A percentile compares a stretch with the other conserved stretches of the same genome.
These are phyloP conservation scores for Eupelmus urozonus DNA, from an alignment of 2,888 invertebrate species.

Conservation along the genomic window DNA sequence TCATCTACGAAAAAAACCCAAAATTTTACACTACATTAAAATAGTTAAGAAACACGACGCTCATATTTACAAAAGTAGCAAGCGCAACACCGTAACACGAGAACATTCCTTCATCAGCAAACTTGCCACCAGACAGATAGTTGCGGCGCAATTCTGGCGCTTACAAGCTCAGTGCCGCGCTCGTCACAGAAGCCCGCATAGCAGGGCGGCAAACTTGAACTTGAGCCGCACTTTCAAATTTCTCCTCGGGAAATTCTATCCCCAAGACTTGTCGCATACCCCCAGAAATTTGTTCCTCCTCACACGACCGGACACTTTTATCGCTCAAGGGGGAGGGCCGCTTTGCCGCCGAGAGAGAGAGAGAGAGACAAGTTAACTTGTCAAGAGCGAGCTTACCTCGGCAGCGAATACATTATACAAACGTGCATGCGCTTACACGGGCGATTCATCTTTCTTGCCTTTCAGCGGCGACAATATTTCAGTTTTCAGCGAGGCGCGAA, in stretches of 20 bases:
- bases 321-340: slow-evolving; percentile 27
- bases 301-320: slow-evolving; percentile 43
- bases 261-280: not conserved
- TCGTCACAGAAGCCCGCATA: not conserved
- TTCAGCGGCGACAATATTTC: no score
- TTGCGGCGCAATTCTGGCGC: no score
- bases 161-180: not conserved
- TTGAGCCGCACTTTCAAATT: slow-evolving; percentile 35
- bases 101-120: not conserved
- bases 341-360: no score
- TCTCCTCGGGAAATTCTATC: slow-evolving; percentile 38
- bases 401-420: no score
- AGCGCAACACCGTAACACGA: no score
- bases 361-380: no score
- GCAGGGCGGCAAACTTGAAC: not conserved
- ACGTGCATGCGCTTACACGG: no score
- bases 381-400: no score
- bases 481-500: not conserved
- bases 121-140: not conserved
- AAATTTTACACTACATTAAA: no score
- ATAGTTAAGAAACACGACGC: not conserved
- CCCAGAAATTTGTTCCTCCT: slow-evolving; percentile 31
- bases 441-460: no score
- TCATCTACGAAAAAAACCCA: no score
- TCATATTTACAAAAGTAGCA: not conserved